A percentile compares a stretch with the other conserved stretches of the same genome.
Conservation (phyloP, 2,113 vertebrate species). For the Nettapus auritus region DNA sequence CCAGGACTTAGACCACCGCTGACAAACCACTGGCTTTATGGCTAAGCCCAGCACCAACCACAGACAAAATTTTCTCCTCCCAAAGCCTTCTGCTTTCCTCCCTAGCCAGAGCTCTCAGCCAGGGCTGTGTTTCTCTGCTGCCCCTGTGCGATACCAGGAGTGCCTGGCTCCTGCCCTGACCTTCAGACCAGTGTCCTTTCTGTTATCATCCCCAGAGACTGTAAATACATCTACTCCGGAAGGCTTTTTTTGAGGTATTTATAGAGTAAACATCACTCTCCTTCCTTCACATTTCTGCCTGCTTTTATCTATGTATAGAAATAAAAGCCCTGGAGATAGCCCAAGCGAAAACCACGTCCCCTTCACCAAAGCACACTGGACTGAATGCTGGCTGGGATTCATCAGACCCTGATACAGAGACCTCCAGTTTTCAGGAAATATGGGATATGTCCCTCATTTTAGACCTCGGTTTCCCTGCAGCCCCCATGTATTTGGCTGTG, state of each 20-base stretch:
- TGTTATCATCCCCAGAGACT: neutral
- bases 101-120: neutral
- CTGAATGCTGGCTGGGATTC: neutral
- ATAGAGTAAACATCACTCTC: conserved; percentile 24
- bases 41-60: neutral
- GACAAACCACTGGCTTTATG: neutral
- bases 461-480: neutral
- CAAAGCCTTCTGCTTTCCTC: neutral
- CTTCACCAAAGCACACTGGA: neutral
- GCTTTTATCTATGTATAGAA: conserved; percentile 8
- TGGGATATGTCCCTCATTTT: neutral
- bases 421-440: neutral
- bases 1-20: neutral
- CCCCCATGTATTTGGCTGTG: neutral
- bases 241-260: conserved; percentile 54
- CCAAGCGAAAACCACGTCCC: conserved; percentile 4
- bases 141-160: neutral
- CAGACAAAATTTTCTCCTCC: neutral
- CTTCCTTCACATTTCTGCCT: conserved; percentile 42
- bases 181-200: conserved; percentile 9
- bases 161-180: neutral
- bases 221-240: neutral
- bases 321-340: neutral
- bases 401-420: neutral
- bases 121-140: neutral